Evolutionary conservation across 2,113 vertebrate genomes (phyloP).

Genomic region (Vireo altiloquus): DNA sequence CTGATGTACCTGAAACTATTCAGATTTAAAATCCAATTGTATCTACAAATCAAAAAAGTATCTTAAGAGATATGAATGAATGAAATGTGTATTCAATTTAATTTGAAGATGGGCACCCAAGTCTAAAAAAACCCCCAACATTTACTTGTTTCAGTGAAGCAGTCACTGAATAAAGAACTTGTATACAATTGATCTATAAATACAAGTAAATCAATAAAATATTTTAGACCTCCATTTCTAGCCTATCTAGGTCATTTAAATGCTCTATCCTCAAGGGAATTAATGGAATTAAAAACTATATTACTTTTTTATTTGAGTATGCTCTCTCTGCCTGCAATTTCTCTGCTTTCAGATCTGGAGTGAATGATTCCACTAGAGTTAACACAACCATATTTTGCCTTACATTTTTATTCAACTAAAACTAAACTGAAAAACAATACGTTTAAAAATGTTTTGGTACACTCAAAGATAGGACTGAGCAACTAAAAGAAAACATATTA

Average conservation of each 20-base stretch:
- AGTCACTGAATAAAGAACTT: conserved; percentile 6
- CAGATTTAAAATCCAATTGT: not conserved
- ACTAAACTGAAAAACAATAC: not conserved
- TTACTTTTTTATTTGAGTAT: conserved; percentile 17
- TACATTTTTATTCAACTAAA: not conserved
- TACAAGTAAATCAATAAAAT: conserved; percentile 60
- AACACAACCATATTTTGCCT: not conserved
- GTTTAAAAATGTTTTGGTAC: not conserved
- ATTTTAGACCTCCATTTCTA: conserved; percentile 41
- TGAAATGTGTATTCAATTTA: not conserved
- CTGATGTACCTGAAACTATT: not conserved
- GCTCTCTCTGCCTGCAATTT: not conserved
- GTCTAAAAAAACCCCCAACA: not conserved
- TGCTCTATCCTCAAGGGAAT: not conserved
- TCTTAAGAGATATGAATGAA: not conserved
- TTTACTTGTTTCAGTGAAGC: not conserved
- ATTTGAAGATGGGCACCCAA: not conserved
- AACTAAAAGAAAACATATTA: not conserved
- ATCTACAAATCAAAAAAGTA: not conserved
- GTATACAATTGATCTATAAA: conserved; percentile 26
- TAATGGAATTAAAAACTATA: conserved; percentile 41
- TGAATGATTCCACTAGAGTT: not conserved
- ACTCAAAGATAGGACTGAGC: not conserved
- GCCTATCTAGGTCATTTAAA: conserved; percentile 20
- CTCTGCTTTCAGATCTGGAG: not conserved